Conservation (phyloP, 2,113 vertebrate genomes). For the Hucho hucho region DNA sequence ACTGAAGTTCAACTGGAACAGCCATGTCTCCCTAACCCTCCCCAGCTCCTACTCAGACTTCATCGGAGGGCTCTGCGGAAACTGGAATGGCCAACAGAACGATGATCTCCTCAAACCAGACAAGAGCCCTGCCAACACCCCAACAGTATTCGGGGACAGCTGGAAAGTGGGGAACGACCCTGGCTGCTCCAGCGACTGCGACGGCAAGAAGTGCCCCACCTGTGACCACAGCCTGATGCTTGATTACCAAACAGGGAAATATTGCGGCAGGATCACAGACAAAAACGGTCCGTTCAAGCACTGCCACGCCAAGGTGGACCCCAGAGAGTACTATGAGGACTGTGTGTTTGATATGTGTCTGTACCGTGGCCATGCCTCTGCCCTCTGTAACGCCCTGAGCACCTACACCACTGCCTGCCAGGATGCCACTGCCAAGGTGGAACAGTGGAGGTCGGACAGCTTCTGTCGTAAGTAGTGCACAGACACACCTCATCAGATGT, state of each 20-base stretch:
- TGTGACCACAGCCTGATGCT: conserved; percentile 26
- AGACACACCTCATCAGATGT: neutral
- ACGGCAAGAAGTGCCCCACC: conserved; percentile 30
- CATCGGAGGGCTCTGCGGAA: conserved; percentile 70
- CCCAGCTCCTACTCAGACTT: conserved; percentile 47
- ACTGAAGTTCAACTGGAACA: conserved; percentile 70
- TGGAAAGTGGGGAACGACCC: conserved; percentile 50
- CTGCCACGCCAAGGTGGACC: conserved; percentile 35
- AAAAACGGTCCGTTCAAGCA: no score
- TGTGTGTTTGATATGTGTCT: conserved; percentile 67
- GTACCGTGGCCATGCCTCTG: conserved; percentile 54
- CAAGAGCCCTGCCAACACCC: conserved; percentile 1
- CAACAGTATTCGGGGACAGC: conserved; percentile 27
- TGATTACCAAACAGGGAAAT: conserved; percentile 33
- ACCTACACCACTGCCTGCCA: conserved; percentile 63
- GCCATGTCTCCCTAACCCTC: conserved; percentile 56
- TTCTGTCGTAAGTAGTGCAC: conserved; percentile 58
- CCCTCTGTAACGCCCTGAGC: conserved; percentile 53
- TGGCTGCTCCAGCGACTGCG: conserved; percentile 38
- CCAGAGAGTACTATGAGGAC: conserved; percentile 51
- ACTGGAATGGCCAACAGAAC: conserved; percentile 37
- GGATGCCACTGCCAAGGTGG: conserved; percentile 26
- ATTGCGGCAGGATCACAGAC: no score
- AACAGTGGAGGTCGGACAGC: conserved; percentile 53
- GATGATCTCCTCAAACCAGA: conserved; percentile 48